Conservation (phyloP, 2,113 vertebrate genomes). For the Solenodon paradoxus region DNA sequence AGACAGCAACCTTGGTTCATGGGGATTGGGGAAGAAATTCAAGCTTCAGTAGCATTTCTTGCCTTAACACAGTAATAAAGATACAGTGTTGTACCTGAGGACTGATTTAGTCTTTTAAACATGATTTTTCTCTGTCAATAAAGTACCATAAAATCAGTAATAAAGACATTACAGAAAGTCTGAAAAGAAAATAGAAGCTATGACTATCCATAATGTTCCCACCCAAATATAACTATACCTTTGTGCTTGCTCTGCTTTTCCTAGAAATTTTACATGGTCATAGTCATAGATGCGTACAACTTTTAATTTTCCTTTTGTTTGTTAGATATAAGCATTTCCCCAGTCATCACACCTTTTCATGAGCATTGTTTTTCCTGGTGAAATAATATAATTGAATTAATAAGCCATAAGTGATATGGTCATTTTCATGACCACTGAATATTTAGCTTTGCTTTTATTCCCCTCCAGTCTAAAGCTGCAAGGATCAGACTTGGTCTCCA, state of each 20-base stretch:
- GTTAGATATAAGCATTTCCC: not conserved
- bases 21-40: not conserved
- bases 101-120: not conserved
- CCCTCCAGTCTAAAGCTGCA: not conserved
- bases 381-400: not conserved
- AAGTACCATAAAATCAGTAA: not conserved
- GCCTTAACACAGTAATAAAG: not conserved
- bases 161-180: not conserved
- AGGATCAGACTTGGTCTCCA: not conserved
- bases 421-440: not conserved
- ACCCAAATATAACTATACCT: not conserved
- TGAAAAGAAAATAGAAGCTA: not conserved
- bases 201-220: not conserved
- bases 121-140: conserved; percentile 23
- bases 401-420: not conserved
- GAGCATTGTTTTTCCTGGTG: not conserved
- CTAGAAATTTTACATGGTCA: not conserved
- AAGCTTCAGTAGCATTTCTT: not conserved
- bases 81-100: not conserved
- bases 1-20: not conserved
- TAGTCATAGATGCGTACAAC: not conserved
- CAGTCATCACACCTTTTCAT: not conserved
- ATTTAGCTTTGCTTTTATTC: not conserved
- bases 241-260: not conserved
- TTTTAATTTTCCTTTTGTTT: not conserved